Evolutionary conservation across 2,797 vertebrate genomes (phyloP), one percentile per base, ranked within the genome.

Genomic region (Melopsittacus undulatus): DNA sequence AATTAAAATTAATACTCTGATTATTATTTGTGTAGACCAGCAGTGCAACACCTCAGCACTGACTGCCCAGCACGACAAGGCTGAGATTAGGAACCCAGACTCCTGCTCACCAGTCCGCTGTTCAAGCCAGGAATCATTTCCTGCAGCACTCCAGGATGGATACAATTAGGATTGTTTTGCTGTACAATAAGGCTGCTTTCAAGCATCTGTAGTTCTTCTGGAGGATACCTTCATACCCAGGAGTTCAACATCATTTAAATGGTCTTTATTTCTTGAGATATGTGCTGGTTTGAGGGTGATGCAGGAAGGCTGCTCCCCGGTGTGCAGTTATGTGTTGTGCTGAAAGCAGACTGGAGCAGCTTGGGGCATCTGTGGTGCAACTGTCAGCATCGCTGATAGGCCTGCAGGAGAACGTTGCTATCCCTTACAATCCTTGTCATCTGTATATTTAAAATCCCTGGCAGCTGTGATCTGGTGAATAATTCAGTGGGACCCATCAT

Each of bases 381-480:
- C 79, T 73, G 82, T 5, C 83, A 83, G 88, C 46, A 1, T 13
- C 1, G 0, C 75, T n/a, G 85, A 11, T 5, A 2, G 83, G 59
- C 48, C 82, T 56, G n/a, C 46, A 24, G 86, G 83, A 92, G 79
- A 48, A 75, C 78, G 36, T 54, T 91, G 85, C 87, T 88, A 18
- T 63, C 92, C 4, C 6, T 74, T 21, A 23, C 36, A 70, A 66
- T 67, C 88, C 90, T 66, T 83, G 88, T 83, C 56, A 27, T 3
- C 3, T 30, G 61, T 30, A 49, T 40, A 43, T 82, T 94, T 79
- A 68, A 89, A 80, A 81, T 77, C 92, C 51, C 66, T 17, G 48
- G 90, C 96, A 96, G 90, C 94, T 94, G 85, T 2, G 40, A 77
- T 51, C 83, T 61, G 68, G 95, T 95, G 94, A 96, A 96, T 95